A percentile compares a stretch with the other conserved stretches of the same genome.
Evolutionary conservation across 2,888 invertebrate species (phyloP).

Genomic region (Therioaphis trifolii): DNA sequence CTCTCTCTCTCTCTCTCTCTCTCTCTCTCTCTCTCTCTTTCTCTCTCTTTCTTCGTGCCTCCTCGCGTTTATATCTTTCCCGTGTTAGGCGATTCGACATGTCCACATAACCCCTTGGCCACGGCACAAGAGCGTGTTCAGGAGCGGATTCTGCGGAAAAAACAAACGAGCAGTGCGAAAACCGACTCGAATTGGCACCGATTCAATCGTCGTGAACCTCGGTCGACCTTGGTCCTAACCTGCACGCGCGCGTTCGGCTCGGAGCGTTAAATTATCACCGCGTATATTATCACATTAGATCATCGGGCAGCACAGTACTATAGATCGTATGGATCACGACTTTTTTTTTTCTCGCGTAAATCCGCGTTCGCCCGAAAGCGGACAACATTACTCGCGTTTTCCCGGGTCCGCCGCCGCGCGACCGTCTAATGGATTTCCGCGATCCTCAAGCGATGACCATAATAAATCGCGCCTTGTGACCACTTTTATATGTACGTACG

Average conservation of each 20-base stretch:
- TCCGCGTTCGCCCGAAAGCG: too few relatives aligned
- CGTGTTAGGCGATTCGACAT: too few relatives aligned
- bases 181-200: neutral
- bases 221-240: neutral
- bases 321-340: neutral
- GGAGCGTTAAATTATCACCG: neutral
- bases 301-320: too few relatives aligned
- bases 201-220: neutral
- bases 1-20: neutral
- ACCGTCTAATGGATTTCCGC: slow-evolving; percentile 23
- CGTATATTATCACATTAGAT: neutral
- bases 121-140: neutral
- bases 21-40: neutral
- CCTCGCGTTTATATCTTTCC: too few relatives aligned
- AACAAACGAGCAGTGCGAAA: neutral
- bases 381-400: neutral
- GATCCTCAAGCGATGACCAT: neutral
- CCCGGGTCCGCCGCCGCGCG: neutral
- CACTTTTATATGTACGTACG: too few relatives aligned
- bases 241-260: neutral
- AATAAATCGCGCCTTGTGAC: neutral
- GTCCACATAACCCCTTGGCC: neutral
- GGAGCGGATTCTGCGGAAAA: neutral
- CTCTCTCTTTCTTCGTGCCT: too few relatives aligned
- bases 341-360: too few relatives aligned